Percentiles rank a stretch among this genome's conserved stretches.
These are phyloP conservation scores for Coregonus suidteri DNA, from an alignment of 2,797 vertebrate species.

Conservation along the genomic window DNA sequence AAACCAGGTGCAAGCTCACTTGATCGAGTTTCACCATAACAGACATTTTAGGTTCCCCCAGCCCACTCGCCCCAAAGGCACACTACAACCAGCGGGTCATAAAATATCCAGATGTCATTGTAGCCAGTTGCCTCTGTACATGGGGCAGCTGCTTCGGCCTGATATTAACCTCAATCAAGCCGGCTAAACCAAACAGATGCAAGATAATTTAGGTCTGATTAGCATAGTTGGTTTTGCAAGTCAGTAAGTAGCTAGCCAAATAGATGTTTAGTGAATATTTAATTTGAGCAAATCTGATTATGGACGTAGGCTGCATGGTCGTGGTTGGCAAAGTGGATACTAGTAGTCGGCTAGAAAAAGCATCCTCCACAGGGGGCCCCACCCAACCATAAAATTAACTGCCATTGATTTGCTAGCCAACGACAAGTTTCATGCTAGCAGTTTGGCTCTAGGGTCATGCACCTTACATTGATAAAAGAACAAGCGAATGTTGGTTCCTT, in stretches of 20 bases:
- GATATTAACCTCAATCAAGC: conserved; percentile 12
- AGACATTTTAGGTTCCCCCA: background rate
- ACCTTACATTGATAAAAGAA: background rate
- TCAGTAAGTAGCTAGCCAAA: background rate
- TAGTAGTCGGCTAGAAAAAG: background rate
- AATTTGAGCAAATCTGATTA: no score
- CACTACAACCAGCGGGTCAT: conserved; percentile 1
- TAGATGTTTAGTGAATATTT: background rate
- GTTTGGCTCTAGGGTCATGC: background rate
- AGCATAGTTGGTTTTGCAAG: background rate
- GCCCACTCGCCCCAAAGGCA: background rate
- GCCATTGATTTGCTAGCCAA: background rate
- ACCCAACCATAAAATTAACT: conserved; percentile 53
- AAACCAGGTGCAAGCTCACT: background rate
- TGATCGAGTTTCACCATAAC: background rate
- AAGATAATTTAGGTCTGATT: background rate
- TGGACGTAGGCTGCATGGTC: background rate
- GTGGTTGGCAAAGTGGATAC: background rate
- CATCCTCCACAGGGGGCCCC: conserved; percentile 57
- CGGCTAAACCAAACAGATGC: background rate
- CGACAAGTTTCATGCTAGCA: conserved; percentile 6
- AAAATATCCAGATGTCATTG: conserved; percentile 16
- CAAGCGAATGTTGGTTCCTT: background rate
- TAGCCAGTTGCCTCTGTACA: conserved; percentile 13
- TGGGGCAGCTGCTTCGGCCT: conserved; percentile 20